Evolutionary conservation across 2,888 invertebrate genomes (phyloP).

Genomic region (Cacoxenus indagator): DNA sequence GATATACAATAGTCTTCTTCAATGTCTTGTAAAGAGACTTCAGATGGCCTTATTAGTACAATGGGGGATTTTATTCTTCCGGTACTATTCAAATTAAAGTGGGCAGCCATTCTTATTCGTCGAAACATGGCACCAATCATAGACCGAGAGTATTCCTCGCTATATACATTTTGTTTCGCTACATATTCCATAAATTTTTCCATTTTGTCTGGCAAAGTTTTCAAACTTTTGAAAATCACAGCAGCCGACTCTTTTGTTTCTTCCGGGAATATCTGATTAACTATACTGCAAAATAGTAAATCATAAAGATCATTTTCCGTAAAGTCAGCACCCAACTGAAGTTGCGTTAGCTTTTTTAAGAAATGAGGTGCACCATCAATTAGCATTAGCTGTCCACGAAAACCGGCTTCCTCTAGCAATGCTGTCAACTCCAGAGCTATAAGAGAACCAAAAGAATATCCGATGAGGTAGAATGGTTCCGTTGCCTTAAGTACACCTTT

Average conservation of each 20-base stretch:
- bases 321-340: constrained; percentile 57
- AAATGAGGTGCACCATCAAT: constrained; percentile 87
- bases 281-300: constrained; percentile 57
- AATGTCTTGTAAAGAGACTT: constrained; percentile 72
- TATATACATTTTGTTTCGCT: constrained; percentile 68
- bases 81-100: constrained; percentile 70
- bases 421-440: constrained; percentile 83
- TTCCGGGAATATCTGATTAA: constrained; percentile 65
- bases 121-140: constrained; percentile 72
- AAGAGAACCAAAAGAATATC: constrained; percentile 90
- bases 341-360: constrained; percentile 72
- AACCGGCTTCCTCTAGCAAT: constrained; percentile 78
- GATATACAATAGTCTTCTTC: constrained; percentile 79
- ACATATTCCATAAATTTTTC: constrained; percentile 71
- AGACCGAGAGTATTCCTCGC: constrained; percentile 69
- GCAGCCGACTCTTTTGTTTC: constrained; percentile 60
- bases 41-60: constrained; percentile 77
- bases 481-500: constrained; percentile 73
- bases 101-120: constrained; percentile 73
- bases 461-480: constrained; percentile 81
- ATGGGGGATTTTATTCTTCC: constrained; percentile 74
- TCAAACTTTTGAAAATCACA: constrained; percentile 72
- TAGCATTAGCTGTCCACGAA: constrained; percentile 77
- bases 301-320: constrained; percentile 63
- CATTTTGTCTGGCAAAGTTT: constrained; percentile 75